Percentiles rank a stretch among this genome's conserved stretches.
Evolutionary conservation across 2,113 vertebrate species (phyloP).

Genomic region (Pseudorasbora parva): DNA sequence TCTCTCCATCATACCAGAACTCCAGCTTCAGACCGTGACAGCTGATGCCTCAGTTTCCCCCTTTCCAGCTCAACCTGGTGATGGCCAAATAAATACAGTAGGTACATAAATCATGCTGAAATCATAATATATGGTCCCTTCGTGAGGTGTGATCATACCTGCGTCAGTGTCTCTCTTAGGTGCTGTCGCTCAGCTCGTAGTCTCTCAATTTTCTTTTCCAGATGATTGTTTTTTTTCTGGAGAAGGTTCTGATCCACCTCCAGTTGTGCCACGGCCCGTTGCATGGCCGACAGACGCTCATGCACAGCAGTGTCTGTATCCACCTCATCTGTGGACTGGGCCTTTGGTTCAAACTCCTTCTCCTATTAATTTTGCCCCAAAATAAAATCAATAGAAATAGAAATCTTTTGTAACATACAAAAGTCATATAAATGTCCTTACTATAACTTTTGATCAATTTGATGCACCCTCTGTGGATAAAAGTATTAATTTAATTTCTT

Average conservation of each 20-base stretch:
- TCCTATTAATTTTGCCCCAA: constrained; percentile 5
- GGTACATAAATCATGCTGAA: constrained; percentile 3
- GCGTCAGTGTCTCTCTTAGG: constrained; percentile 67
- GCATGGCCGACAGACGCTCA: constrained; percentile 65
- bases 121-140: neutral
- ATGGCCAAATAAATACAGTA: constrained; percentile 25
- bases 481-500: no score
- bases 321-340: neutral
- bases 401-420: neutral
- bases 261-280: constrained; percentile 73
- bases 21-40: constrained; percentile 48
- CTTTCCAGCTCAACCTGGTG: constrained; percentile 69
- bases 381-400: neutral
- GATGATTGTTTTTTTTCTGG: constrained; percentile 64
- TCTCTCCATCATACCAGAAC: constrained; percentile 36
- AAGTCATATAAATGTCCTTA: neutral
- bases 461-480: no score
- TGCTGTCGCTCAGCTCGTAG: constrained; percentile 63
- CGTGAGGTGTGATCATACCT: constrained; percentile 58
- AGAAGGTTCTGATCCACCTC: constrained; percentile 67
- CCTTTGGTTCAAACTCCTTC: neutral
- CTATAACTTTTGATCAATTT: no score
- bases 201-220: constrained; percentile 65
- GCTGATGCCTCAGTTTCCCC: constrained; percentile 56
- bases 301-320: neutral